Conservation (phyloP, 30 jellyfish, hydroid and myxozoan genomes). For the Catostylus mosaicus region DNA sequence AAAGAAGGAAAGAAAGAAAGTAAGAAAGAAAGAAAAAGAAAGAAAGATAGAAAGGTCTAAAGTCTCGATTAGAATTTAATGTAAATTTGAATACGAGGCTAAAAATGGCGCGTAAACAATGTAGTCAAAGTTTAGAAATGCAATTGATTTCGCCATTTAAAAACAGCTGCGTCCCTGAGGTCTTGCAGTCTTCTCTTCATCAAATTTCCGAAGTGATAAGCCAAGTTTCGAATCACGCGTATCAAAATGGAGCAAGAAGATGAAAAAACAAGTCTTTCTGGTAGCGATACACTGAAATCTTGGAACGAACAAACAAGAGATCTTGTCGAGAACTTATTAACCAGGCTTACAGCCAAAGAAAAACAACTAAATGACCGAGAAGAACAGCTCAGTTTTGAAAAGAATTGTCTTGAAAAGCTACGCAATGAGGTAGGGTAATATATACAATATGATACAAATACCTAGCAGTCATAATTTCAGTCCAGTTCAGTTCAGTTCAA, state of each 20-base stretch:
- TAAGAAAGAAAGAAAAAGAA: no score
- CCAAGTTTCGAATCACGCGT: background rate
- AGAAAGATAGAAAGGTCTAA: no score
- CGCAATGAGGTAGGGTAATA: background rate
- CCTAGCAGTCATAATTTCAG: no score
- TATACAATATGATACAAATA: no score
- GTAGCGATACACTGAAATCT: background rate
- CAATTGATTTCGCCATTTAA: background rate
- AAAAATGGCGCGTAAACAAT: slow-evolving; percentile 7
- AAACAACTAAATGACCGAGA: slow-evolving; percentile 28
- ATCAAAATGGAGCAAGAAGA: slow-evolving; percentile 19
- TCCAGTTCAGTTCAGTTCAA: no score
- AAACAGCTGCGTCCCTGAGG: background rate
- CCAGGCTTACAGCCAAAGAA: slow-evolving; percentile 23
- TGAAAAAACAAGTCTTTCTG: background rate
- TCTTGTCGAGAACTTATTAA: slow-evolving; percentile 9
- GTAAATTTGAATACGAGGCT: slow-evolving; percentile 8
- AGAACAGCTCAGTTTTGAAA: background rate
- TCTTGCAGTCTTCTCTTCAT: background rate
- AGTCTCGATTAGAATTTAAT: no score
- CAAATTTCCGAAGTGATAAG: background rate
- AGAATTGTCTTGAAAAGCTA: background rate
- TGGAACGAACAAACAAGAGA: slow-evolving; percentile 40
- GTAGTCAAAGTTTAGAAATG: background rate
- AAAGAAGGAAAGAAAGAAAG: no score